Evolutionary conservation across 2,888 invertebrate genomes (phyloP).

Genomic region (Lamellibrachia columna): DNA sequence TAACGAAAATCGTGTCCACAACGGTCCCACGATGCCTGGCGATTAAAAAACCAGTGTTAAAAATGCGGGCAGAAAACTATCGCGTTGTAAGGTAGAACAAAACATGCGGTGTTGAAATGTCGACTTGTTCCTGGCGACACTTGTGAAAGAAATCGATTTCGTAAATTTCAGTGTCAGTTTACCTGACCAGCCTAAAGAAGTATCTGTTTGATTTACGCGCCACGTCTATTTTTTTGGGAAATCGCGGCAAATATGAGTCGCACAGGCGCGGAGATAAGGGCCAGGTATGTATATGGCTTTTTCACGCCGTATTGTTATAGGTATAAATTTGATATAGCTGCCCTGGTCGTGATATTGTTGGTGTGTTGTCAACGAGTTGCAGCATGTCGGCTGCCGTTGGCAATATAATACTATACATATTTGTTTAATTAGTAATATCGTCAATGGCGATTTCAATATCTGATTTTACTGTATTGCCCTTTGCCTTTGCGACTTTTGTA

Average conservation of each 20-base stretch:
- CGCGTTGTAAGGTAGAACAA: neutral
- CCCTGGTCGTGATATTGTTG: neutral
- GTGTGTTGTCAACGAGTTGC: conserved; percentile 11
- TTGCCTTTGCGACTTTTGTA: neutral
- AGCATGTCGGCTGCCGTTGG: neutral
- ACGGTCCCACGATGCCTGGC: too few relatives aligned
- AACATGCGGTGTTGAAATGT: neutral
- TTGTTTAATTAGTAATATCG: neutral
- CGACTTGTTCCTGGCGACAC: neutral
- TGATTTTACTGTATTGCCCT: neutral
- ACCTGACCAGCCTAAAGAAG: neutral
- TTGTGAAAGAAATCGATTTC: neutral
- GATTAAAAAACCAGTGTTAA: too few relatives aligned
- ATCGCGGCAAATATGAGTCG: neutral
- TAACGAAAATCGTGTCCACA: too few relatives aligned
- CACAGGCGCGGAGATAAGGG: neutral
- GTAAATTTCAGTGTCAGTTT: neutral
- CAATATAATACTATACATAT: neutral
- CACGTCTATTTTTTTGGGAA: neutral
- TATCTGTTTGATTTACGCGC: neutral
- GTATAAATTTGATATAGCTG: neutral
- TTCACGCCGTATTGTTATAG: neutral
- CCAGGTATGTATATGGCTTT: neutral
- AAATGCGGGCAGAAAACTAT: too few relatives aligned
- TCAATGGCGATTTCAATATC: neutral